Evolutionary conservation across 2,113 vertebrate species (phyloP).

Genomic region (Varanus komodoensis): DNA sequence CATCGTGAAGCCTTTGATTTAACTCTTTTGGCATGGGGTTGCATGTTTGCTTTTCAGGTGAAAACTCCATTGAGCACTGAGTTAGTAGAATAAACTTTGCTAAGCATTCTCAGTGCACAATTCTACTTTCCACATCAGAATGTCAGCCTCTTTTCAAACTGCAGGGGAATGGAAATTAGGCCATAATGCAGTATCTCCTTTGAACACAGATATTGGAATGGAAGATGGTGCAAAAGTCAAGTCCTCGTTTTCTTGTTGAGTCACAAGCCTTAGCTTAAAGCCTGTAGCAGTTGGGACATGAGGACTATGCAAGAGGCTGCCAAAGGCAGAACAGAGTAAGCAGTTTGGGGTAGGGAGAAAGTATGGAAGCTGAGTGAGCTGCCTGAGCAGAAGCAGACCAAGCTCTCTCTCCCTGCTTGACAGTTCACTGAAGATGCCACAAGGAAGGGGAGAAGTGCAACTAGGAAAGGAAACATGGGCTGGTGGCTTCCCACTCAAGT

Average conservation of each 20-base stretch:
- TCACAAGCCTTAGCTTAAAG: background rate
- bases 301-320: no score
- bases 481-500: background rate
- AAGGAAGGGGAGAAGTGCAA: background rate
- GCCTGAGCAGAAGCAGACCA: background rate
- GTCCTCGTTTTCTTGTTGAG: background rate
- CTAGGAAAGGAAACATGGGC: no score
- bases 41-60: background rate
- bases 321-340: no score
- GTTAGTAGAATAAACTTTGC: background rate
- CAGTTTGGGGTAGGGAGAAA: background rate
- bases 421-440: background rate
- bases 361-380: background rate
- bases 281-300: background rate
- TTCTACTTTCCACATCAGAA: background rate
- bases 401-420: background rate
- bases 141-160: background rate
- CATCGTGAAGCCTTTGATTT: background rate
- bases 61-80: background rate
- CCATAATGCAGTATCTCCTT: background rate
- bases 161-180: background rate
- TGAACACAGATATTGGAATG: no score
- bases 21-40: background rate
- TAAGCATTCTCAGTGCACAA: background rate
- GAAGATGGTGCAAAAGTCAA: no score